A percentile compares a stretch with the other conserved stretches of the same genome.
Evolutionary conservation across 2,113 vertebrate genomes (phyloP).

Genomic region (Brachirus orientalis): DNA sequence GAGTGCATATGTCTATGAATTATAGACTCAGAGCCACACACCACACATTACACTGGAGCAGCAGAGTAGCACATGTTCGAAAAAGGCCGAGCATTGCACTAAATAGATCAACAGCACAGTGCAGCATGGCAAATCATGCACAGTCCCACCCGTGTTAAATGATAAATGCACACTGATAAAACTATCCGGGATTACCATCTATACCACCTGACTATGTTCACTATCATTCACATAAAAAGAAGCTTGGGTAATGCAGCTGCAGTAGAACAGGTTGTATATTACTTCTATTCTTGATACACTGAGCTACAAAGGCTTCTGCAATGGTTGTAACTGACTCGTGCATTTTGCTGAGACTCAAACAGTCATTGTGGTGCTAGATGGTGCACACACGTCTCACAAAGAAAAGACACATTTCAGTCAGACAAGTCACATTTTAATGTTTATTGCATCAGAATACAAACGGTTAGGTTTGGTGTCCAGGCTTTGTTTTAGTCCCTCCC

Average conservation of each 20-base stretch:
- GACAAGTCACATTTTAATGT: no score
- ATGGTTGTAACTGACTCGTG: constrained; percentile 7
- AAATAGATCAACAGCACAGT: constrained; percentile 37
- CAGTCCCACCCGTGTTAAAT: not conserved
- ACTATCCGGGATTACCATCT: not conserved
- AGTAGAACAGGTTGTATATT: not conserved
- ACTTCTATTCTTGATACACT: not conserved
- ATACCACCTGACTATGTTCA: not conserved
- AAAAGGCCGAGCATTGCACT: constrained; percentile 28
- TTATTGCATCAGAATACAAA: no score
- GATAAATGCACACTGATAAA: not conserved
- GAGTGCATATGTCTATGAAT: constrained; percentile 74
- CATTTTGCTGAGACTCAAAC: constrained; percentile 7
- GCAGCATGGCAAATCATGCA: constrained; percentile 13
- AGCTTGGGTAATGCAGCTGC: not conserved
- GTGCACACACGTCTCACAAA: not conserved
- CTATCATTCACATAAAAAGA: not conserved
- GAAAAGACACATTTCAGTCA: no score
- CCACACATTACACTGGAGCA: constrained; percentile 42
- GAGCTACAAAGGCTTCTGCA: not conserved
- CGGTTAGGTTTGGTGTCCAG: no score
- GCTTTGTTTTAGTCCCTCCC: no score
- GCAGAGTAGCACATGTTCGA: constrained; percentile 36
- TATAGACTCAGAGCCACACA: constrained; percentile 66
- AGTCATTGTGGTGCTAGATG: constrained; percentile 1